Conservation (phyloP, 2,888 invertebrate species). For the Oscheius sp. region DNA sequence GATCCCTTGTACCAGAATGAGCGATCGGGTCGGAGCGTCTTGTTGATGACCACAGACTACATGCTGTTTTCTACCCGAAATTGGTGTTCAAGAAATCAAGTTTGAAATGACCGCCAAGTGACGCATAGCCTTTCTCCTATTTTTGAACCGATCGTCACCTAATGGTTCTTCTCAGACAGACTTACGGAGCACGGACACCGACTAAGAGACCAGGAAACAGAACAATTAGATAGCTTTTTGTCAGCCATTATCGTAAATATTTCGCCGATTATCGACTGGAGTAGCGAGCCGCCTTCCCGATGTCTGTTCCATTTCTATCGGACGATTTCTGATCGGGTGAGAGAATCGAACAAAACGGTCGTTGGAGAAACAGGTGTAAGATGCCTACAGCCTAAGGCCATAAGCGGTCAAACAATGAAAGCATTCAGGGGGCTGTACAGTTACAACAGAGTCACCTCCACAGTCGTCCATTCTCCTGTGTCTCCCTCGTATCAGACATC, state of each 20-base stretch:
- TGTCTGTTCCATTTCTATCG: constrained; percentile 7
- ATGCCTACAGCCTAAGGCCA: constrained; percentile 13
- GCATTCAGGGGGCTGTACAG: too few species aligned
- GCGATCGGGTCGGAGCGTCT: too few species aligned
- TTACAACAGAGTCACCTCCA: too few species aligned
- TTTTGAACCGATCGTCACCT: neutral
- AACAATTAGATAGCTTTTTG: too few species aligned
- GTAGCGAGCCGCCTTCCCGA: neutral
- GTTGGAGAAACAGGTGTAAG: neutral
- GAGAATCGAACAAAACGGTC: neutral
- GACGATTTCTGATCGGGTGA: constrained; percentile 15
- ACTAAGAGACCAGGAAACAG: too few species aligned
- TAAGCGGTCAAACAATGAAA: too few species aligned
- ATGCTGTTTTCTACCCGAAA: neutral
- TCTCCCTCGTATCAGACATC: too few species aligned
- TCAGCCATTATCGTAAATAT: neutral
- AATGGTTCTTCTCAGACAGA: too few species aligned
- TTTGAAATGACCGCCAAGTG: neutral
- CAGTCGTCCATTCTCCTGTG: too few species aligned
- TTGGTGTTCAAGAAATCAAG: constrained; percentile 13
- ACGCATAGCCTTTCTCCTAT: neutral
- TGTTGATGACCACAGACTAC: constrained; percentile 13
- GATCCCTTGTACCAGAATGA: too few species aligned
- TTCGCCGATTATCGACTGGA: constrained; percentile 21
- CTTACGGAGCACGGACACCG: too few species aligned